These are phyloP conservation scores for Propithecus coquereli DNA, from an alignment of 2,113 vertebrate species.

Conservation along the genomic window DNA sequence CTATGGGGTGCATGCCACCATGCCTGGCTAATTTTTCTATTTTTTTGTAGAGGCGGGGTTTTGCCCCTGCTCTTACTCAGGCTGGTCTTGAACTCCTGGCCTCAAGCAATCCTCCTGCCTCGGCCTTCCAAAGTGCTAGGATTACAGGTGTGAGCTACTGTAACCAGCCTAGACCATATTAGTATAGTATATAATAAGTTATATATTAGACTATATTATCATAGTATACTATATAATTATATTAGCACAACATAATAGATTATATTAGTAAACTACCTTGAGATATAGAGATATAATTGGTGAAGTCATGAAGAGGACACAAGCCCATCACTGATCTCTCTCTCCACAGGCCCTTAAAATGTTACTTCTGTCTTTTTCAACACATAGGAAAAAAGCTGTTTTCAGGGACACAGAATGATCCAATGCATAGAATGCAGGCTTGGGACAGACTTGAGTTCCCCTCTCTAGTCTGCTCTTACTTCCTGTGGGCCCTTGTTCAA, in stretches of 20 bases:
- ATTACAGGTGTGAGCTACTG: too few relatives aligned
- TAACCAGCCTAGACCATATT: too few relatives aligned
- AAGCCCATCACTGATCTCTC: background rate
- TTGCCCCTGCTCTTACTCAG: too few relatives aligned
- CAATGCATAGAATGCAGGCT: background rate
- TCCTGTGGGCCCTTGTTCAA: background rate
- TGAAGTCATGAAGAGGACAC: background rate
- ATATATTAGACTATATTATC: background rate
- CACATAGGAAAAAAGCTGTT: background rate
- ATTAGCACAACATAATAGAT: background rate
- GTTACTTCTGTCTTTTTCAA: background rate
- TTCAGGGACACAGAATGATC: background rate
- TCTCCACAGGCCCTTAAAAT: background rate
- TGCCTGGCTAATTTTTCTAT: too few relatives aligned
- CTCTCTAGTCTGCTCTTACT: background rate
- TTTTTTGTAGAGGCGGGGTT: too few relatives aligned
- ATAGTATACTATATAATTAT: background rate
- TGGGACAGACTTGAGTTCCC: background rate
- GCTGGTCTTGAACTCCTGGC: too few relatives aligned
- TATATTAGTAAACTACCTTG: background rate
- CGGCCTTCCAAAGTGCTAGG: too few relatives aligned
- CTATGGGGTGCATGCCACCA: too few relatives aligned
- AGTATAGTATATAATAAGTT: background rate
- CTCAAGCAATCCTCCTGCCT: too few relatives aligned
- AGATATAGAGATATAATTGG: background rate